Evolutionary conservation across 2,113 vertebrate genomes (phyloP), one percentile per base, ranked within the genome.

Genomic region (Ochotona curzoniae): DNA sequence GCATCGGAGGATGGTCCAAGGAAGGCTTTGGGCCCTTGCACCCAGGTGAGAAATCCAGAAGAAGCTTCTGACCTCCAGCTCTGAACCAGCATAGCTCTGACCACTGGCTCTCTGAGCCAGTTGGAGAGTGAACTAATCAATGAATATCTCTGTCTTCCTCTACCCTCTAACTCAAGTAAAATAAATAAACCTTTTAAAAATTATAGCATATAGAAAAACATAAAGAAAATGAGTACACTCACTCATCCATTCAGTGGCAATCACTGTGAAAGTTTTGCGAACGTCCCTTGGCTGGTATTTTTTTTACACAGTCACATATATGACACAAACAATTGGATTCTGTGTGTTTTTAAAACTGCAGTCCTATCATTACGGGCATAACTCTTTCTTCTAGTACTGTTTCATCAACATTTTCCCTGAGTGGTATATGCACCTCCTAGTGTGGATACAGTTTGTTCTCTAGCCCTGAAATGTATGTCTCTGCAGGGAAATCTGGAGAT

Each of bases 191-290:
- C 38, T 44, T 44, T 3, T 44, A 57, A 57, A 57, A 57, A 57
- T 57, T 57, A 57, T 57, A 78, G 14, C 89, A 74, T 30, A 79
- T 2, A 69, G 28, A 88, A 78, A 78, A 88, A 5, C 57, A n/a
- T 61, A 78, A 82, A 82, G 38, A 96, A 95, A 49, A 93, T 81
- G 87, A 83, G 49, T 91, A 38, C 80, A 94, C 80, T 89, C 47
- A 89, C 44, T 83, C 38, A 61, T 30, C 26, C 13, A 83, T n/a
- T 60, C 32, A 66, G 44, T 81, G 47, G 83, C 49, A 83, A 78
- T 35, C 28, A 80, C 17, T 44, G 4, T 49, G 61, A 75, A 83
- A 47, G 57, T 71, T 78, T 69, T 89, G 38, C 51, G 87, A 61
- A 94, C 76, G 74, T 93, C 61, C 32, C 57, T 89, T 38, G 38